Base-by-base conservation (phyloP, 2,888 invertebrate species). In the Plebejus anna region DNA sequence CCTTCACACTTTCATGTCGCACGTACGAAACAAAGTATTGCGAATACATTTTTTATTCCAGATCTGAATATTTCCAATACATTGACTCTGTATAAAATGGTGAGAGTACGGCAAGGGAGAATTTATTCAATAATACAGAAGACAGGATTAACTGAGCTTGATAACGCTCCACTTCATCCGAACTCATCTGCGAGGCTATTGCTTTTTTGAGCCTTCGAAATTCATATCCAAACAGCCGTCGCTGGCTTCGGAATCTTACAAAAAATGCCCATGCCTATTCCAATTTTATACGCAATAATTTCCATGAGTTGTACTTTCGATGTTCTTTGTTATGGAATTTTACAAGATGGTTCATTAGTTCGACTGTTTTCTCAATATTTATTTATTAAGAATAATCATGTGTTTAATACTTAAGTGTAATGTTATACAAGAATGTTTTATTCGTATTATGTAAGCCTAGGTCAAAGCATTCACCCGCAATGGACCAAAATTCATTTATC, bases 61-160 rank as follows among this genome's bases (percentile, higher is more conserved):
- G 77, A 81, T 83, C 82, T 83, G 84, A 86, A 82, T 86, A 86
- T 86, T 89, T 89, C 87, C 88, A 84, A 87, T 88, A 89, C 87
- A 88, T 87, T 87, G 82, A 84, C 82, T 85, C 82, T 80, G 81
- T 83, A 83, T 81, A 83, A 88, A 90, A 87, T 84, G 84, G 83
- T 82, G 84, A 84, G 86, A 86, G 85, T 84, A 88, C 84, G 83
- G 83, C 82, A 85, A 83, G 84, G 81, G 85, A 86, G 88, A 89
- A 88, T 90, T 89, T 90, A 90, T 90, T 90, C 89, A 89, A 89
- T 90, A 90, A 90, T 86, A 89, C 86, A 86, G 87, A 88, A 91
- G 88, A 89, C 86, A 87, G 86, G 89, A 90, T 90, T 89, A 91
- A 87, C 88, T 87, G 87, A 84, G 89, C 84, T 90, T 86, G 87